Percentiles rank a stretch among this genome's conserved stretches.
These are phyloP conservation scores for Diachasma alloeum DNA, from an alignment of 1,140 invertebrate species.

Conservation along the genomic window DNA sequence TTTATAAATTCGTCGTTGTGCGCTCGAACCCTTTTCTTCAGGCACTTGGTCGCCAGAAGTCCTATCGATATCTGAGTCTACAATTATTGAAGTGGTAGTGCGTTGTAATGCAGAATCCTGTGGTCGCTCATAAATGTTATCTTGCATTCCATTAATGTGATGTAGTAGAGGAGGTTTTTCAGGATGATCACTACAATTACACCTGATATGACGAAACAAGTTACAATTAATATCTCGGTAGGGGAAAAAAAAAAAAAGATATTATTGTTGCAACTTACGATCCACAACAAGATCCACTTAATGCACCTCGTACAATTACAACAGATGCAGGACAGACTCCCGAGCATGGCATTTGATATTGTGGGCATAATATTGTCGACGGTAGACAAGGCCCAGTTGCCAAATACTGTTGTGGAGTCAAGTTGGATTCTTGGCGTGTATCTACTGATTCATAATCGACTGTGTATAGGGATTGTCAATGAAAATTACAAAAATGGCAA, in stretches of 20 bases:
- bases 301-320: neutral
- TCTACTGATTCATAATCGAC: neutral
- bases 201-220: neutral
- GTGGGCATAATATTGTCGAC: neutral
- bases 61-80: neutral
- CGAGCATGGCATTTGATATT: neutral
- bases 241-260: neutral
- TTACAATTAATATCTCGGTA: neutral
- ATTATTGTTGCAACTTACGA: neutral
- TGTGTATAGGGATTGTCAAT: neutral
- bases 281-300: neutral
- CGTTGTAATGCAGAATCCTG: neutral
- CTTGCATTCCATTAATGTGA: neutral
- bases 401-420: neutral
- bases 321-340: slow-evolving; percentile 3
- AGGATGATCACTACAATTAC: neutral
- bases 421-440: neutral
- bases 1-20: neutral
- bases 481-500: neutral
- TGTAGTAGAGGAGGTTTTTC: neutral
- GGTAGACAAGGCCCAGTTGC: neutral
- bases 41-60: neutral
- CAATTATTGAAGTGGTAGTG: neutral
- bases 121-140: neutral
- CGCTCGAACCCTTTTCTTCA: neutral